Percentiles rank a stretch among this genome's conserved stretches.
These are phyloP conservation scores for Tonatia bakeri DNA, from an alignment of 2,113 vertebrate genomes.

Conservation along the genomic window DNA sequence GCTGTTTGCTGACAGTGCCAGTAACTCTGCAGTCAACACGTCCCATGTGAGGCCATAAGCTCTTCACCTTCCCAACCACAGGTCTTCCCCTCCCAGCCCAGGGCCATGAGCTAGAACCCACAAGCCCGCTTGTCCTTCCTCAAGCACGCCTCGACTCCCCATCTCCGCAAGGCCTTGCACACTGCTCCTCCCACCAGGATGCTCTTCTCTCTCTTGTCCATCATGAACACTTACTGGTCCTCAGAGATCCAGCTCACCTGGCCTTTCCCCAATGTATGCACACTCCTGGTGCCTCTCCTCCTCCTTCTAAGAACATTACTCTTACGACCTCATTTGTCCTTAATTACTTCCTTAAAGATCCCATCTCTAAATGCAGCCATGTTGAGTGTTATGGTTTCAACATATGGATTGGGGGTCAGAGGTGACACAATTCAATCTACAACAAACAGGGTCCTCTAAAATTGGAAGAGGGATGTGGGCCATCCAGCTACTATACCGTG, in stretches of 20 bases:
- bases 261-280: background rate
- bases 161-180: rapidly evolving
- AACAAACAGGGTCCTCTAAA: background rate
- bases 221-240: rapidly evolving
- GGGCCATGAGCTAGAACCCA: background rate
- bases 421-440: background rate
- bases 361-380: background rate
- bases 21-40: background rate
- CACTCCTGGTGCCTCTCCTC: background rate
- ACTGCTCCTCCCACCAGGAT: rapidly evolving
- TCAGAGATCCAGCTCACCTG: too few species aligned
- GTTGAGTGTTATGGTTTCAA: background rate
- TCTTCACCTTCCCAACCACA: too few species aligned
- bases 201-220: background rate
- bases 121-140: background rate
- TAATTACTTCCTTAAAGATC: background rate
- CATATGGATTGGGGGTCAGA: background rate
- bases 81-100: background rate
- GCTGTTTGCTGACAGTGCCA: too few species aligned
- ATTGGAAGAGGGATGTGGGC: background rate
- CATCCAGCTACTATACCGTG: rapidly evolving
- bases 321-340: background rate
- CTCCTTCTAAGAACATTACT: background rate
- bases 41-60: too few species aligned
- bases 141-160: rapidly evolving